These are phyloP conservation scores for Cydia amplana DNA, from an alignment of 1,140 invertebrate species.

Conservation along the genomic window DNA sequence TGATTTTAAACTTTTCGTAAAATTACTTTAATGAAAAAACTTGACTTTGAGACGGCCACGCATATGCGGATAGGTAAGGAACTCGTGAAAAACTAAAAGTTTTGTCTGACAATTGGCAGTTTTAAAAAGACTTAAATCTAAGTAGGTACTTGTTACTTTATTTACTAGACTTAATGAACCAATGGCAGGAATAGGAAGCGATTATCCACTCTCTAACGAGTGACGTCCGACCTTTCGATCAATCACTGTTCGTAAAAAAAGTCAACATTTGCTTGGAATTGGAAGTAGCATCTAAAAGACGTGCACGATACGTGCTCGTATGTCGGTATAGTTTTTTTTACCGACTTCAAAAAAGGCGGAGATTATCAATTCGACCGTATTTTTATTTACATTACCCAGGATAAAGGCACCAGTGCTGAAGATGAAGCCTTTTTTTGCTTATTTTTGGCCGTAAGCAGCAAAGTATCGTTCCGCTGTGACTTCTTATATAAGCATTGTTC, in stretches of 20 bases:
- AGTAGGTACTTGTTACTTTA: not conserved
- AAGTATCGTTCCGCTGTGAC: no score
- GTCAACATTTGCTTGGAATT: slow-evolving; percentile 21
- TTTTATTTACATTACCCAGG: no score
- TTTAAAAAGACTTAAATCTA: not conserved
- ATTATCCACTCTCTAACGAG: slow-evolving; percentile 4
- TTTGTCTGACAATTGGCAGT: not conserved
- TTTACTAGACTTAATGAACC: slow-evolving; percentile 8
- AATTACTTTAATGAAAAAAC: slow-evolving; percentile 10
- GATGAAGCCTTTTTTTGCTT: no score
- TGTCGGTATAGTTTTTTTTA: not conserved
- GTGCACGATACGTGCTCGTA: not conserved
- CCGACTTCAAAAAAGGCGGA: no score
- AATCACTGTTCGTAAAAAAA: slow-evolving; percentile 29
- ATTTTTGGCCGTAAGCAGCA: no score
- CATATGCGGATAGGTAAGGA: not conserved
- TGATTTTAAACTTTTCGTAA: slow-evolving; percentile 4
- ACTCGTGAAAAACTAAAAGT: not conserved
- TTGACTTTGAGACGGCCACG: not conserved
- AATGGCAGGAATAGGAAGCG: slow-evolving; percentile 12
- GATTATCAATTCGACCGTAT: no score
- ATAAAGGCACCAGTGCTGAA: no score
- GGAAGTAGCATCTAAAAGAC: slow-evolving; percentile 8
- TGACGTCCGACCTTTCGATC: slow-evolving; percentile 12
- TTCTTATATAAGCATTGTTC: no score